Base-by-base conservation (phyloP, 2,888 invertebrate species). In the Diaphora mendica region DNA sequence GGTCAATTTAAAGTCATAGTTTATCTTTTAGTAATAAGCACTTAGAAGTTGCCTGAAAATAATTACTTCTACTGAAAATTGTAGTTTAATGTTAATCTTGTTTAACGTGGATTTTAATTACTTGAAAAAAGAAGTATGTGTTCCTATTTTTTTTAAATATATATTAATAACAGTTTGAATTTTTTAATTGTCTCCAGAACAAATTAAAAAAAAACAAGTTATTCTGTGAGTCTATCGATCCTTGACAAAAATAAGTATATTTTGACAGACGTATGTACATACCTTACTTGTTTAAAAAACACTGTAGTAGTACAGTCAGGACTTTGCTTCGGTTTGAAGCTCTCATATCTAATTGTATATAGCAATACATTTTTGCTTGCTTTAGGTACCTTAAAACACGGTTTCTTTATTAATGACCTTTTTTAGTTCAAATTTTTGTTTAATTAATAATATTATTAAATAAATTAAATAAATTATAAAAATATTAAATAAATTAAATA, bases 1-100 rank as follows among this genome's bases (percentile, higher is more conserved):
- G 72, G 79, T 77, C 75, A 59, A 71, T 39, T 66, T 51, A 77
- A 82, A 67, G 81, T 77, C 69, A 70, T 44, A n/a, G 1, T 39
- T 69, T 69, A 17, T 55, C 59, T 69, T 33, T 35, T 35, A n/a
- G 8, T 51, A 48, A 9, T 33, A 33, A 48, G 30, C 5, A 15
- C 30, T 26, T 13, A 26, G n/a, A 55, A 23, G 11, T 23, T 55
- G 3, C 23, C 23, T 55, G 7, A 51, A 8, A 51, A 55, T 0
- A 55, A 55, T 7, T 23, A 51, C 23, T 23, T 23, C 8, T 23
- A 55, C 2, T 59, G 26, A 59, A 13, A 55, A 55, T 11, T 9
- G 11, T 2, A 55, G 9, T 55, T 13, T 13, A 55, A 55, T 20
- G n/a, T 20, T 55, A 55, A 55, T 15, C 4, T 20, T 59, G n/a